Evolutionary conservation across 2,797 vertebrate species (phyloP).

Genomic region (Zenarchopterus dispar): DNA sequence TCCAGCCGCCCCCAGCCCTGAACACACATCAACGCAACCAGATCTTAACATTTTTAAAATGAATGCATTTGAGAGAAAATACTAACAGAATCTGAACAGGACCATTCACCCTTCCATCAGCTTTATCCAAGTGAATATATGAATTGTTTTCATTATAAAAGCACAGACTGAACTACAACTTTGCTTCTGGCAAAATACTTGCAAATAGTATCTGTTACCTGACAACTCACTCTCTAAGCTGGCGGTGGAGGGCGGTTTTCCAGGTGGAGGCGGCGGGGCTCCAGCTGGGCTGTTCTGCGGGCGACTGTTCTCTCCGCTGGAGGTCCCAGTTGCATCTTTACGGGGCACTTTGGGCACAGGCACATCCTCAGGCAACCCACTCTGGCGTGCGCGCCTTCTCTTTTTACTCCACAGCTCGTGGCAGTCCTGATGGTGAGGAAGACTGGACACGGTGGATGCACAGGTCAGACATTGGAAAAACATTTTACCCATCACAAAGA

Average conservation of each 20-base stretch:
- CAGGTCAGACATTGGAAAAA: neutral
- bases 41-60: constrained; percentile 1
- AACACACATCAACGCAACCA: constrained; percentile 31
- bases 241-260: constrained; percentile 64
- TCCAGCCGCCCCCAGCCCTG: constrained; percentile 90
- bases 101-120: too few species aligned
- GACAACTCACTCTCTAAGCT: constrained; percentile 75
- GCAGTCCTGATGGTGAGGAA: constrained; percentile 97
- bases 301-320: constrained; percentile 89
- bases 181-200: neutral
- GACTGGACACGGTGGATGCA: constrained; percentile 72
- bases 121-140: too few species aligned
- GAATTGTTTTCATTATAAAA: too few species aligned
- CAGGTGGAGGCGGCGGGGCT: constrained; percentile 71
- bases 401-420: constrained; percentile 99
- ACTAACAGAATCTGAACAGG: neutral
- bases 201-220: constrained; percentile 59
- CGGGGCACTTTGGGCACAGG: constrained; percentile 90
- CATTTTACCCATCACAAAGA: neutral
- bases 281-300: constrained; percentile 83
- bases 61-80: too few species aligned
- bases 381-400: constrained; percentile 92
- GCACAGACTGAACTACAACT: neutral
- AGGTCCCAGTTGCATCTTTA: constrained; percentile 87
- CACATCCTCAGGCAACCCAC: constrained; percentile 88